Conservation (phyloP, 2,888 invertebrate species). For the Mesorhabditis spiculigera region DNA sequence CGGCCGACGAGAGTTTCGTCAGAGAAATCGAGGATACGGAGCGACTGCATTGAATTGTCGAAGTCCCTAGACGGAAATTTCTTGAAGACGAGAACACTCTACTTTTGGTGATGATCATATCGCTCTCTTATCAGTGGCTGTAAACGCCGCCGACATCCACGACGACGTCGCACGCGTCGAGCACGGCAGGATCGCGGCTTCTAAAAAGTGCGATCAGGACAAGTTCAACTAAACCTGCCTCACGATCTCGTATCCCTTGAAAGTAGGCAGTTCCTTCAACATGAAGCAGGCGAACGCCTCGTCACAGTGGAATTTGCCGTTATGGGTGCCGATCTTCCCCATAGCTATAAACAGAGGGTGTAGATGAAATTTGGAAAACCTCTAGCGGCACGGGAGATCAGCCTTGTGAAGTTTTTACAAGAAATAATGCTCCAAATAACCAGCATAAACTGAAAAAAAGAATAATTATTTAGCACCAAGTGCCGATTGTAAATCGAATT, state of each 20-base stretch:
- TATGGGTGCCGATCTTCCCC: slow-evolving; percentile 64
- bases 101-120: slow-evolving; percentile 91
- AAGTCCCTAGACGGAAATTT: slow-evolving; percentile 57
- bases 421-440: too few relatives aligned
- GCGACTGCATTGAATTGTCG: slow-evolving; percentile 59
- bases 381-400: too few relatives aligned
- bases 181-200: slow-evolving; percentile 65
- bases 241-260: slow-evolving; percentile 76
- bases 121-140: slow-evolving; percentile 72
- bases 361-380: too few relatives aligned
- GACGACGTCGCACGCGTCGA: slow-evolving; percentile 83
- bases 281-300: slow-evolving; percentile 90
- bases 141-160: slow-evolving; percentile 89
- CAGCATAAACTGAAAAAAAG: too few relatives aligned
- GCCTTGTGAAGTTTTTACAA: too few relatives aligned
- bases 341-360: slow-evolving; percentile 7
- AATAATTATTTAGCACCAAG: too few relatives aligned
- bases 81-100: slow-evolving; percentile 13
- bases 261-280: slow-evolving; percentile 77
- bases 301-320: slow-evolving; percentile 85
- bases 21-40: slow-evolving; percentile 44
- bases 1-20: slow-evolving; percentile 86
- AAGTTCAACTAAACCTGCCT: slow-evolving; percentile 60
- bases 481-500: too few relatives aligned
- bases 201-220: slow-evolving; percentile 57